These are phyloP conservation scores for Polymixis lichenea DNA, from an alignment of 2,888 invertebrate species.

Conservation along the genomic window DNA sequence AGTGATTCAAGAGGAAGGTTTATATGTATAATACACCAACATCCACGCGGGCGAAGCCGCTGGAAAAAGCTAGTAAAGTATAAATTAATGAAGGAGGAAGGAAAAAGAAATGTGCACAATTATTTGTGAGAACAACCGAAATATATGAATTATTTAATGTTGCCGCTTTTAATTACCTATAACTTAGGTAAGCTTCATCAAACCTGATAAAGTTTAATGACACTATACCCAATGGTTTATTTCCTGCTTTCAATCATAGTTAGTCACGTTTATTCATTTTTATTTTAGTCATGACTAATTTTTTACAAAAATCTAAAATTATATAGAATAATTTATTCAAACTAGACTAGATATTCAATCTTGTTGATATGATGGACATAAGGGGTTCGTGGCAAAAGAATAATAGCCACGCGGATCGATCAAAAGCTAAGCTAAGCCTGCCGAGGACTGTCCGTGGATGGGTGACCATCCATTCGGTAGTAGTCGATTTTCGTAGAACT, in stretches of 20 bases:
- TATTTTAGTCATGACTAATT: neutral
- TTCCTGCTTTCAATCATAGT: conserved; percentile 34
- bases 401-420: neutral
- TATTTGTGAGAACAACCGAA: neutral
- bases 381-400: neutral
- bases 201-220: conserved; percentile 41
- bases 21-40: too few species aligned
- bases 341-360: neutral
- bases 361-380: neutral
- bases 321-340: neutral
- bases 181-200: conserved; percentile 12
- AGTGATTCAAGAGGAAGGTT: too few species aligned
- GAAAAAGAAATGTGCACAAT: neutral
- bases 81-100: neutral
- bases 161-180: conserved; percentile 7
- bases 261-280: conserved; percentile 11
- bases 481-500: neutral
- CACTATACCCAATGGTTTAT: conserved; percentile 15
- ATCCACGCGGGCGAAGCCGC: too few species aligned
- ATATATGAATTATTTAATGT: conserved; percentile 12
- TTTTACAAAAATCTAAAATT: neutral
- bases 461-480: neutral
- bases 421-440: neutral
- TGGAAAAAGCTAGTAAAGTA: too few species aligned
- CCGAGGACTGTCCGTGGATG: neutral